phyloP scores from a whole-genome alignment of 2,113 vertebrate species.

The Genyomyrus donnyi region DNA sequence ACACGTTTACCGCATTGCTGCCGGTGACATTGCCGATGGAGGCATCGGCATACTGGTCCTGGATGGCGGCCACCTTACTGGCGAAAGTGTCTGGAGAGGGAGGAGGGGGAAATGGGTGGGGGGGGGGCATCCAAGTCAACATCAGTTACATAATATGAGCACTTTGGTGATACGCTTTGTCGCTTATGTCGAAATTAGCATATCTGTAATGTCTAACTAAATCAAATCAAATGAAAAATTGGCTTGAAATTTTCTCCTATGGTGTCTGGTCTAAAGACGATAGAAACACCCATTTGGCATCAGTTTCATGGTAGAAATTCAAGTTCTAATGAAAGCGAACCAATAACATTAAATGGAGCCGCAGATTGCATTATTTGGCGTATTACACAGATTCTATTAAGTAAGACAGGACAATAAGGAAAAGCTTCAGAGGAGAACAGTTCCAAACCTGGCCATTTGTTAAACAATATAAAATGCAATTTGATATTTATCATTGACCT shows the following conservation, averaged over 20 bases:
- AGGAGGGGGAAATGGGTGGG: neutral
- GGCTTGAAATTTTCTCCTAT: neutral
- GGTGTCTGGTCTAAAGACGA: neutral
- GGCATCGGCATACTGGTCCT: conserved; percentile 93
- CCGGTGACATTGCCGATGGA: conserved; percentile 96
- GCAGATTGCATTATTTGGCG: neutral
- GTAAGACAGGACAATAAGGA: neutral
- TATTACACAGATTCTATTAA: neutral
- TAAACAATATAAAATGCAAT: neutral
- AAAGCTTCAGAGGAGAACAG: neutral
- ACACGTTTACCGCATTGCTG: conserved; percentile 94
- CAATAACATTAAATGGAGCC: neutral
- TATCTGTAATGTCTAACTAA: neutral
- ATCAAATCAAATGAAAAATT: neutral
- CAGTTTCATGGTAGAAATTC: neutral
- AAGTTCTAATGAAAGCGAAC: neutral
- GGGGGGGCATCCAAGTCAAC: neutral
- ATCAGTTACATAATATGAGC: neutral
- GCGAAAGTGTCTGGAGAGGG: conserved; percentile 81
- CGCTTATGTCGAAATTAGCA: neutral
- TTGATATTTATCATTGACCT: neutral
- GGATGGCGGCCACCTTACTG: conserved; percentile 88
- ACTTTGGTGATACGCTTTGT: neutral
- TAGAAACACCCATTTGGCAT: neutral
- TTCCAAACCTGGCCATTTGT: neutral